Evolutionary conservation across 2,797 vertebrate genomes (phyloP), one percentile per base, ranked within the genome.

Genomic region (Tolypeutes matacus): DNA sequence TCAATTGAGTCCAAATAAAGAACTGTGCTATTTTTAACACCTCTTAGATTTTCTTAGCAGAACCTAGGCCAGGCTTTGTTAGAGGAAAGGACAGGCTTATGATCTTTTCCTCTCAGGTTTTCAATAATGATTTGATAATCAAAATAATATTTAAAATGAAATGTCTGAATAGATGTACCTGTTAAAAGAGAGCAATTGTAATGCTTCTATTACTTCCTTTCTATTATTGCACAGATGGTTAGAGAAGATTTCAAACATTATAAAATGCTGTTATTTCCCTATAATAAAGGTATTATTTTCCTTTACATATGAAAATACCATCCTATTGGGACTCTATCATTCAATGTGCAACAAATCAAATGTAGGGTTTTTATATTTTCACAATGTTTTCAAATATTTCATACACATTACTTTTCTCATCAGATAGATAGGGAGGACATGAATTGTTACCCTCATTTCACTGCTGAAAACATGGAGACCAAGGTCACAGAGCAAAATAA

Each of bases 1-100:
- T 95, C 95, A 92, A 86, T 73, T 94, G 95, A 96, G 62, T 88
- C 80, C 91, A 97, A 96, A 97, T 92, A 97, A 97, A 96, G 94
- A 97, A 95, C 93, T 91, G 49, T 90, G 94, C 98, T 98, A 98
- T 98, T 98, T 98, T 98, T 98, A 98, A 97, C 96, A 94, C 91
- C 95, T 98, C 97, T 95, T 98, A 95, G 95, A 96, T 31, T 23
- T 95, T 98, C 92, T 97, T 93, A 95, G 97, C 96, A 98, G 98
- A 97, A 97, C 94, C 60, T 82, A 97, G 94, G 97, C 93, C 97
- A 98, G 97, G 97, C 94, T 95, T 91, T 96, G 76, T 95, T 96
- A 98, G 96, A 93, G 9, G 94, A 93, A 96, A 97, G 94, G 95
- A 96, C 62, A 82, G 91, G 70, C 97, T 97, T 95, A 5, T 12